Conservation (phyloP, 35 echinoderm and acorn worm species). For the Hemicentrotus pulcherrimus region DNA sequence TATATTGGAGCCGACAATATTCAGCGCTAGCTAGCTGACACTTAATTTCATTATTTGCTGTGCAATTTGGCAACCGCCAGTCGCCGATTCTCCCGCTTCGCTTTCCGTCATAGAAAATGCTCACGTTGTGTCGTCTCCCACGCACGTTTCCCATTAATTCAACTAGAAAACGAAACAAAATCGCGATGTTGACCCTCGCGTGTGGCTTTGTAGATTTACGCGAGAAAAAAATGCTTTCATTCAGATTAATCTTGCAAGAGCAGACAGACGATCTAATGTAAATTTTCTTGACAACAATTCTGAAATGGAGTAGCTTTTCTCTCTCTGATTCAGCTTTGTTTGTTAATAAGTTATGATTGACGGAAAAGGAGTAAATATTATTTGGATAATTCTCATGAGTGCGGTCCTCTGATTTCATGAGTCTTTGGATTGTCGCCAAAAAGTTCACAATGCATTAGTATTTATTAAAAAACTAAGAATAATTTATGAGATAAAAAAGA, state of each 20-base stretch:
- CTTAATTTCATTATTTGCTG: conserved; percentile 19
- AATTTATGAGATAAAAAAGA: no score
- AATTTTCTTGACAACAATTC: background rate
- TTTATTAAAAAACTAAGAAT: no score
- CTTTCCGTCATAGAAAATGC: background rate
- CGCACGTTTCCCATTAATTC: background rate
- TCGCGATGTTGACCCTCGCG: background rate
- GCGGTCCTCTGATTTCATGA: background rate
- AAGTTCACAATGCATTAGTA: background rate
- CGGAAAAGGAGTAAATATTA: background rate
- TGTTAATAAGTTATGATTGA: background rate
- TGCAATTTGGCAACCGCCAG: background rate
- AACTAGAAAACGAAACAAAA: background rate
- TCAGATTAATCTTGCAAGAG: background rate
- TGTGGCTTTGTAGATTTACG: background rate
- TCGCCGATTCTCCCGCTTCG: background rate
- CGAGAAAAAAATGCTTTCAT: background rate
- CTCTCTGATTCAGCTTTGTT: background rate
- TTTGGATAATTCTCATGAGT: background rate
- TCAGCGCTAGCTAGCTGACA: background rate
- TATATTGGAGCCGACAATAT: background rate
- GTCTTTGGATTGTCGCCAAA: background rate
- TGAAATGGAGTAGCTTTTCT: background rate
- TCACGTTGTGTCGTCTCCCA: background rate
- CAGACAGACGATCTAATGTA: background rate